These are phyloP conservation scores for Endomychus coccineus DNA, from an alignment of 2,888 invertebrate species.

Conservation along the genomic window DNA sequence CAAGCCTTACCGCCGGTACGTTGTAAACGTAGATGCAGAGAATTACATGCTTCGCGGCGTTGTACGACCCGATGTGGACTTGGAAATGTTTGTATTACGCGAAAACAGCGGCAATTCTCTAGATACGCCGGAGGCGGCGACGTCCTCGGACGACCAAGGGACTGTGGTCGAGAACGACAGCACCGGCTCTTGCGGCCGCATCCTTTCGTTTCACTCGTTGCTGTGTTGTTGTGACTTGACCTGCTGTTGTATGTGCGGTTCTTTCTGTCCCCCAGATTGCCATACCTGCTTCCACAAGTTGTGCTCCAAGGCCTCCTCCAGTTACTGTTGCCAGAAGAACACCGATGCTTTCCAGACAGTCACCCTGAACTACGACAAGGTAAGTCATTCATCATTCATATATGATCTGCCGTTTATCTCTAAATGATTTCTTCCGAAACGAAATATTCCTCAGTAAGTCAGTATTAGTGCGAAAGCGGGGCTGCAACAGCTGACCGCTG, in stretches of 20 bases:
- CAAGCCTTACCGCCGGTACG: constrained; percentile 32
- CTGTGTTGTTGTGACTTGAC: constrained; percentile 45
- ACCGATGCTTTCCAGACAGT: constrained; percentile 36
- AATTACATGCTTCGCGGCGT: constrained; percentile 49
- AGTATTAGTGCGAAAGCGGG: constrained; percentile 6
- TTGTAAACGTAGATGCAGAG: constrained; percentile 46
- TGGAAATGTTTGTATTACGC: constrained; percentile 40
- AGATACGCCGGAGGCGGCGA: constrained; percentile 5
- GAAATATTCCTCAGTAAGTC: too few species aligned
- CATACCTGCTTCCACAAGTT: constrained; percentile 57
- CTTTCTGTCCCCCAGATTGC: constrained; percentile 56
- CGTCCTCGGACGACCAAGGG: constrained; percentile 8
- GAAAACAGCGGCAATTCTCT: constrained; percentile 23
- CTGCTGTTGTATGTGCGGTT: constrained; percentile 57
- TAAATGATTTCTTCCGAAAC: too few species aligned
- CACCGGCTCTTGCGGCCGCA: constrained; percentile 40
- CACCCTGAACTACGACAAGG: constrained; percentile 44
- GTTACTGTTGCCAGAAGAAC: constrained; percentile 42
- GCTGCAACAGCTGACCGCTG: constrained; percentile 15
- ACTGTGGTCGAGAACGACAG: constrained; percentile 15
- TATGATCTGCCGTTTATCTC: not conserved
- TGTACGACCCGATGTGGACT: constrained; percentile 33
- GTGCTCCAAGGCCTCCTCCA: constrained; percentile 39
- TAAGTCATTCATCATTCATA: constrained; percentile 28
- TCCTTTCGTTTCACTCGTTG: constrained; percentile 44